Evolutionary conservation across 2,113 vertebrate genomes (phyloP), one percentile per base, ranked within the genome.

Genomic region (Anhinga anhinga): DNA sequence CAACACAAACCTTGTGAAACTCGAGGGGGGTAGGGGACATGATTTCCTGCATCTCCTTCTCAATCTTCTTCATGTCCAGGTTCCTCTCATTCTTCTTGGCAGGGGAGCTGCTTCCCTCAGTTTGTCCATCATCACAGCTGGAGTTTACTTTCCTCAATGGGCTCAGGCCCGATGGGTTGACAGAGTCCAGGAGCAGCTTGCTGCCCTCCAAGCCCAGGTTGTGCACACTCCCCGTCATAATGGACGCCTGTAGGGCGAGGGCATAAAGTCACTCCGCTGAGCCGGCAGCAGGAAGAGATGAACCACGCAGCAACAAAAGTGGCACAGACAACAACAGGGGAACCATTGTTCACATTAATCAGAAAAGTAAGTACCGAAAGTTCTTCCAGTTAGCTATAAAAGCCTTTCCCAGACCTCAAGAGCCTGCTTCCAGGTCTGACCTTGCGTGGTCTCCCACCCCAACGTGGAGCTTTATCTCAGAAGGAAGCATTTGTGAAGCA

Each of bases 211-310:
- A 97, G 80, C 99, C 99, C 87, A 99, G 95, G 49, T 98, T 99
- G 61, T 99, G 98, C 52, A 99, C 98, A 1, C 98, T 98, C 82
- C 99, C 98, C 7, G 99, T 99, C 99, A 99, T 99, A 98, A 99
- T 99, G 86, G 99, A 99, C 1, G 99, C 99, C 99, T 99, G 98
- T 2, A 72, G 97, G 85, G 82, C 7, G 15, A 96, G 44, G 67
- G 42, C 67, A 94, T 18, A 91, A 29, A 15, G 72, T 47, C 56
- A 88, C 45, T 88, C 36, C 30, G 66, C 36, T 36, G 49, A 80
- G 82, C 15, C 36, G 47, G 74, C 22, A 87, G 55, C 47, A 38
- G 69, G 23, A 53, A 50, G 50, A 55, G 71, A 49, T 0, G 16
- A 63, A 81, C n/a, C 40, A 10, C 1, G 0, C 0, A 0, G 81